Evolutionary conservation across 2,888 invertebrate genomes (phyloP), one percentile per base, ranked within the genome.

Genomic region (Drosophila ustulata): DNA sequence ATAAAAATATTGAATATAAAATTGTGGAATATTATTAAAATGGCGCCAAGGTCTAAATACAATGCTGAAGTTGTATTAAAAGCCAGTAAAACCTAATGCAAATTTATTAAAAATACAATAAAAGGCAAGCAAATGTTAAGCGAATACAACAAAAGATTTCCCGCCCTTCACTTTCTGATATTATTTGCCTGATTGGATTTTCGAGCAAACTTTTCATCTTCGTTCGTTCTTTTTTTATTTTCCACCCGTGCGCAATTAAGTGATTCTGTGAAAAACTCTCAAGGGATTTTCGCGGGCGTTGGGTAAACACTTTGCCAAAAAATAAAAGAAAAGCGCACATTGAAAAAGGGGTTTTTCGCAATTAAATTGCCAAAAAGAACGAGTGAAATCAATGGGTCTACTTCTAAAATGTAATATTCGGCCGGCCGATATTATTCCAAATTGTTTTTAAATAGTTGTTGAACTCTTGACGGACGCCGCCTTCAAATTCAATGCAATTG

Each of bases 1-100:
- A 82, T 73, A 56, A 77, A 77, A 80, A 83, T 86, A 86, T 88
- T 85, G 80, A 86, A 88, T 86, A 79, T 88, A 66, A 75, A 71
- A 76, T 73, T 86, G 41, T 66, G 69, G 58, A 66, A 75, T 75
- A 68, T 77, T 81, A 79, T 75, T 82, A 72, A 75, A 78, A 78
- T 13, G 56, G 6, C 58, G 59, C 52, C 65, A 45, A 67, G 57
- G 51, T 52, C 58, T 39, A 49, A 53, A 59, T 37, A 56, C 39
- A 55, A 50, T 32, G 63, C 51, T 34, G 26, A 67, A 63, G 43
- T 64, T 67, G 52, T 66, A 75, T 78, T 64, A 61, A 78, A 70
- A 34, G 59, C 56, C 25, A 49, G 55, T 51, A 47, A 50, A 64
- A 43, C 55, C 65, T 74, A 83, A 88, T 88, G 81, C 71, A 88